Conservation (phyloP, 2,797 vertebrate genomes). For the Silurus aristotelis region DNA sequence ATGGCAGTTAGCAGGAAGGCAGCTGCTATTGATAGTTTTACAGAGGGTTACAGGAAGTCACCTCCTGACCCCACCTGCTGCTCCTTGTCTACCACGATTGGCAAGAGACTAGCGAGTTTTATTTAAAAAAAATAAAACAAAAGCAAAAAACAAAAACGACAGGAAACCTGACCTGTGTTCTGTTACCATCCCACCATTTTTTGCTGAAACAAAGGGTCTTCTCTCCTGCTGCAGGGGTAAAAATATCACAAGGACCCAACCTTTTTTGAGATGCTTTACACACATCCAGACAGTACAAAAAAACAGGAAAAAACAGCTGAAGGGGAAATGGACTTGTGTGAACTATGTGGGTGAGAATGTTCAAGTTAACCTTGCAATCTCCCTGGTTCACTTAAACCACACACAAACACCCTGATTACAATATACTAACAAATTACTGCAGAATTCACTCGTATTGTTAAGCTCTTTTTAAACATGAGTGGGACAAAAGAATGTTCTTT, state of each 20-base stretch:
- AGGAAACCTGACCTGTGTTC: conserved; percentile 65
- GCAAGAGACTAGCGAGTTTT: conserved; percentile 59
- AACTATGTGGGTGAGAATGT: conserved; percentile 33
- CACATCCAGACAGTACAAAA: conserved; percentile 22
- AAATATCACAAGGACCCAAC: conserved; percentile 52
- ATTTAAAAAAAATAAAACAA: conserved; percentile 4
- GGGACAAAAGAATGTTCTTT: neutral
- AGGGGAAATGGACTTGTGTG: conserved; percentile 42
- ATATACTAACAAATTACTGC: neutral
- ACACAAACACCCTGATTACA: conserved; percentile 10
- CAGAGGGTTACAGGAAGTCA: conserved; percentile 86
- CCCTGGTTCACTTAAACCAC: conserved; percentile 1
- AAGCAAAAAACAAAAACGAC: conserved; percentile 61
- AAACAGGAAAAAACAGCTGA: conserved; percentile 30
- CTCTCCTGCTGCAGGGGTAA: conserved; percentile 51
- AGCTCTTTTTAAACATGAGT: neutral
- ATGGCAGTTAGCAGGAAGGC: conserved; percentile 92
- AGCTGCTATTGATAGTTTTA: conserved; percentile 87
- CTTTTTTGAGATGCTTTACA: conserved; percentile 47
- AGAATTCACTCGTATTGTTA: neutral
- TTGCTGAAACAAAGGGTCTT: conserved; percentile 52
- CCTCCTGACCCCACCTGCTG: conserved; percentile 92
- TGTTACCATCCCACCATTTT: conserved; percentile 57
- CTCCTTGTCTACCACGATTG: conserved; percentile 83
- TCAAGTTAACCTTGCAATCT: conserved; percentile 14